Base-by-base conservation (phyloP, 2,888 invertebrate genomes). In the Dasypogon diadema region DNA sequence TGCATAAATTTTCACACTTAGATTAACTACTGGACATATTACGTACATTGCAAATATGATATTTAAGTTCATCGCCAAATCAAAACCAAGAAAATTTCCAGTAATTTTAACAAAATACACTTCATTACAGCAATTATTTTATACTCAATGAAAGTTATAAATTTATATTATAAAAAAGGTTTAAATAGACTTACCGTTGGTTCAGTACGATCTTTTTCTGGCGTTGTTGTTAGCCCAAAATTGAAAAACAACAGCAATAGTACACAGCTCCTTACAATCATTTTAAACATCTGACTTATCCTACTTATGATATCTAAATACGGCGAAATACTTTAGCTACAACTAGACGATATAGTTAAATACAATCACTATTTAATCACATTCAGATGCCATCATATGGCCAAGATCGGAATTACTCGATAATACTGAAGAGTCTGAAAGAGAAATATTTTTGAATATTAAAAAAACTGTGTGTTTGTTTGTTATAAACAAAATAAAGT, bases 101-200 rank as follows among this genome's bases (percentile, higher is more conserved):
- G n/a, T n/a, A n/a, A n/a, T n/a, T n/a, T n/a, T n/a, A n/a, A n/a
- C n/a, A n/a, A n/a, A n/a, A n/a, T n/a, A n/a, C n/a, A n/a, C n/a
- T n/a, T n/a, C n/a, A n/a, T n/a, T n/a, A n/a, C n/a, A n/a, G n/a
- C n/a, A n/a, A n/a, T n/a, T n/a, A n/a, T n/a, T n/a, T n/a, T n/a
- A n/a, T n/a, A n/a, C n/a, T n/a, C n/a, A n/a, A n/a, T n/a, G n/a
- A n/a, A n/a, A n/a, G n/a, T n/a, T n/a, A 30, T 30, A 30, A 6
- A 30, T 30, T 6, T 30, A 1, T 30, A 30, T 30, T 6, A 1
- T 6, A 30, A n/a, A n/a, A n/a, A n/a, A n/a, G n/a, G n/a, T n/a
- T n/a, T n/a, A n/a, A n/a, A n/a, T n/a, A n/a, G n/a, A 75, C 75
- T 75, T 55, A 75, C 75, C 65, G 75, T 42, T 12, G 75, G 55